phyloP scores from a whole-genome alignment of 2,888 invertebrate genomes.

The Tetragonula carbonaria region DNA sequence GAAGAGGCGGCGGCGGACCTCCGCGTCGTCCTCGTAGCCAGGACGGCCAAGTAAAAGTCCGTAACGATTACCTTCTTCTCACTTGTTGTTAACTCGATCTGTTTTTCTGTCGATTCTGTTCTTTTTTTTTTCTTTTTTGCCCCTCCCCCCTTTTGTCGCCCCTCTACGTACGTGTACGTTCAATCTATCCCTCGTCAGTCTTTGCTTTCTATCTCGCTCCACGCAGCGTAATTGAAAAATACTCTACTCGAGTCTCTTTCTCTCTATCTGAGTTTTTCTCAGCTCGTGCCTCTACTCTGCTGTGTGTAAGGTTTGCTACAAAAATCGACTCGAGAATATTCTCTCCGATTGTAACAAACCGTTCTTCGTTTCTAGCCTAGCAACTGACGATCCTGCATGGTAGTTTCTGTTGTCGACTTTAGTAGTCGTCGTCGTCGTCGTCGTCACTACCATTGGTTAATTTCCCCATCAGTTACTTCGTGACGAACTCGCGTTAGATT shows the following conservation, averaged over 20 bases:
- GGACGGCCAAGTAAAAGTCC: slow-evolving; percentile 83
- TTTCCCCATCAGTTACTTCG: not conserved
- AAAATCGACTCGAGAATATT: not conserved
- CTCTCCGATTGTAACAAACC: not conserved
- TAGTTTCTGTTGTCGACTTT: not conserved
- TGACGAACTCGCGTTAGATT: not conserved
- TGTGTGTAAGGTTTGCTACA: not conserved
- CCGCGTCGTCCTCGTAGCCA: slow-evolving; percentile 85
- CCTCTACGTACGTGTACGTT: not conserved
- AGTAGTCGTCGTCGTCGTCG: not conserved
- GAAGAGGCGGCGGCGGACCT: slow-evolving; percentile 86
- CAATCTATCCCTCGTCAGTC: not conserved
- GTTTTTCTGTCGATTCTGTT: not conserved
- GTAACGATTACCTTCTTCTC: slow-evolving; percentile 24
- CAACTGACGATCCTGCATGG: slow-evolving; percentile 13
- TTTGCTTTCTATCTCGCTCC: slow-evolving; percentile 4
- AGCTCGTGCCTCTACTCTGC: not conserved
- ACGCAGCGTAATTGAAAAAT: not conserved
- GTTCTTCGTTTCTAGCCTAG: not conserved
- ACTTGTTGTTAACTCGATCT: no score
- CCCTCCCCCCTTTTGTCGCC: no score
- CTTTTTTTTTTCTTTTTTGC: not conserved
- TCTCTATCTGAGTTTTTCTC: not conserved
- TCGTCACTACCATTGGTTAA: not conserved
- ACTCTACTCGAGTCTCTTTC: not conserved